Conservation (phyloP, 2,113 vertebrate genomes). For the Colius striatus region DNA sequence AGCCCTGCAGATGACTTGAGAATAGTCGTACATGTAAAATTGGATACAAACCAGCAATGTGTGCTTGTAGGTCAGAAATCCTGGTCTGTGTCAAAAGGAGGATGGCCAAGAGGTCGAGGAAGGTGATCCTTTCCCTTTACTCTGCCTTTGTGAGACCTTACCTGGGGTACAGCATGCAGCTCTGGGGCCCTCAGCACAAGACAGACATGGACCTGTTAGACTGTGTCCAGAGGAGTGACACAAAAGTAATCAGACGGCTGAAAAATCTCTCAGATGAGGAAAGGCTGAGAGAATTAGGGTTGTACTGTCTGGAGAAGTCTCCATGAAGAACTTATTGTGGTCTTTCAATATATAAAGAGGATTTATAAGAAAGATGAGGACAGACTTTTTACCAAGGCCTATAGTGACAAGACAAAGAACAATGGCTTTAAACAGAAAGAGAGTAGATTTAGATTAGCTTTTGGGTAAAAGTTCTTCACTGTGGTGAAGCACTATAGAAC, state of each 20-base stretch:
- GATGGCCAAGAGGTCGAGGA: background rate
- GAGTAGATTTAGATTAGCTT: background rate
- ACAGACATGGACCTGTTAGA: no score
- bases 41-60: background rate
- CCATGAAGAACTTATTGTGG: no score
- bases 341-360: no score
- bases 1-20: background rate
- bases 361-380: no score
- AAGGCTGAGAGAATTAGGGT: no score
- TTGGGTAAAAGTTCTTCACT: background rate
- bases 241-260: no score
- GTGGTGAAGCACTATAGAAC: background rate
- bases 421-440: background rate
- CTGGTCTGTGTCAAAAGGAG: background rate
- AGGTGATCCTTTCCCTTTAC: background rate
- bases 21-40: background rate
- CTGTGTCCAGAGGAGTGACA: no score
- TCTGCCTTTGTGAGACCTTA: background rate
- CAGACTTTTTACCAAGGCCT: no score
- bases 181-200: background rate
- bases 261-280: no score
- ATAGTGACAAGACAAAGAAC: background rate
- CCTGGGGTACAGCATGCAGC: background rate
- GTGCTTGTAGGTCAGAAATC: background rate
- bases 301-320: no score